Evolutionary conservation across 2,888 invertebrate genomes (phyloP), one percentile per base, ranked within the genome.

Genomic region (Microdon myrmicae): DNA sequence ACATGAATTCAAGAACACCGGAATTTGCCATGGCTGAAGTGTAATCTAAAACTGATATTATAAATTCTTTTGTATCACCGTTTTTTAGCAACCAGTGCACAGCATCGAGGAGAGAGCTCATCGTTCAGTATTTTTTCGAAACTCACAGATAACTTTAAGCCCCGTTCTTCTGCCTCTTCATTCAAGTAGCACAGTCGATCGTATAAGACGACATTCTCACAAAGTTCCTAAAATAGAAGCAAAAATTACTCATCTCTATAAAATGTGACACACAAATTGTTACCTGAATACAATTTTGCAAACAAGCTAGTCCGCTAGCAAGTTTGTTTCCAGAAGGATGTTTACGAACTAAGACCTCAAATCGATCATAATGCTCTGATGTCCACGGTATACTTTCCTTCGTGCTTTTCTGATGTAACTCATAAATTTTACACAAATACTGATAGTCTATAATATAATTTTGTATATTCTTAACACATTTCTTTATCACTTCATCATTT

Each of bases 91-190:
- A 86, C 72, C 64, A 88, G 75, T 22, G 84, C 87, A 69, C 83
- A 81, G 75, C 87, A 87, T 70, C 88, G 81, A 0, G 89, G 88
- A n/a, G 89, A 89, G 68, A 85, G 77, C 49, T 76, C 77, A 67
- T 85, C 85, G 73, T 87, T 79, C 56, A 86, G 82, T 55, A 88
- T 82, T 75, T 84, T 85, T 69, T 83, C 82, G 68, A 83, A 82
- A 38, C 75, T 78, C 77, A 76, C 84, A 35, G 72, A 74, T 71
- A 74, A 71, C 70, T 72, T 76, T 69, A 80, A 44, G 10, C 79
- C 75, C n/a, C 72, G 71, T 37, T 76, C 74, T 29, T 73, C 73
- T 7, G 75, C 72, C 12, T 51, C 35, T 31, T 81, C 79, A 34
- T 75, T 38, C 53, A 85, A 74, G 71, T 78, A 83, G 67, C 81